Percentiles rank a stretch among this genome's conserved stretches.
Conservation (phyloP, 2,888 invertebrate species). For the Choristoneura rosaceana region DNA sequence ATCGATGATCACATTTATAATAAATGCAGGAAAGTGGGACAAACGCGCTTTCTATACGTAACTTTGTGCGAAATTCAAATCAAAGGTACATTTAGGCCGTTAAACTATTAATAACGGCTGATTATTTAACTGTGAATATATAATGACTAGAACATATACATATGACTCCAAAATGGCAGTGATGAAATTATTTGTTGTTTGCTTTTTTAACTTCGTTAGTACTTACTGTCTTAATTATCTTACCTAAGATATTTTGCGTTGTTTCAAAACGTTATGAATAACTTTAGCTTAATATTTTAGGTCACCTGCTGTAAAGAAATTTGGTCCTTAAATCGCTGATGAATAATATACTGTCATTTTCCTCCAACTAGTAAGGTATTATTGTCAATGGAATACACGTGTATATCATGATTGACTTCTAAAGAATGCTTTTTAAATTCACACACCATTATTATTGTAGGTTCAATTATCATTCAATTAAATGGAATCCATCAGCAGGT, state of each 20-base stretch:
- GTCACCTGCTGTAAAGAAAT: too few relatives aligned
- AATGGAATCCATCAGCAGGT: not conserved
- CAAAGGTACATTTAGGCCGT: not conserved
- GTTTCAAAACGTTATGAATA: too few relatives aligned
- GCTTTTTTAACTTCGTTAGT: not conserved
- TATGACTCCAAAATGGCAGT: not conserved
- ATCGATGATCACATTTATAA: not conserved
- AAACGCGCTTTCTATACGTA: conserved; percentile 32
- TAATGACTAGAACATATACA: not conserved
- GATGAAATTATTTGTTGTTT: not conserved
- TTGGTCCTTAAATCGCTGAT: too few relatives aligned
- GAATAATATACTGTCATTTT: too few relatives aligned
- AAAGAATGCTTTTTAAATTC: too few relatives aligned
- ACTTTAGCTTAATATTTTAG: too few relatives aligned
- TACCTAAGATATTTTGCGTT: too few relatives aligned
- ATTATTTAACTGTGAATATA: not conserved
- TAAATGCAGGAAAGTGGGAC: conserved; percentile 20
- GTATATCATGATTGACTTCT: not conserved
- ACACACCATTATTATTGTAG: not conserved
- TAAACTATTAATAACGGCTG: not conserved
- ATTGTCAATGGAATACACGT: too few relatives aligned
- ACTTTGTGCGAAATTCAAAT: conserved; percentile 7
- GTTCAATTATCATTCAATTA: not conserved
- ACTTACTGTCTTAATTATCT: too few relatives aligned
- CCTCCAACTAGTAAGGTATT: too few relatives aligned